Evolutionary conservation across 1,140 invertebrate species (phyloP), one percentile per base, ranked within the genome.

Genomic region (Solen grandis): DNA sequence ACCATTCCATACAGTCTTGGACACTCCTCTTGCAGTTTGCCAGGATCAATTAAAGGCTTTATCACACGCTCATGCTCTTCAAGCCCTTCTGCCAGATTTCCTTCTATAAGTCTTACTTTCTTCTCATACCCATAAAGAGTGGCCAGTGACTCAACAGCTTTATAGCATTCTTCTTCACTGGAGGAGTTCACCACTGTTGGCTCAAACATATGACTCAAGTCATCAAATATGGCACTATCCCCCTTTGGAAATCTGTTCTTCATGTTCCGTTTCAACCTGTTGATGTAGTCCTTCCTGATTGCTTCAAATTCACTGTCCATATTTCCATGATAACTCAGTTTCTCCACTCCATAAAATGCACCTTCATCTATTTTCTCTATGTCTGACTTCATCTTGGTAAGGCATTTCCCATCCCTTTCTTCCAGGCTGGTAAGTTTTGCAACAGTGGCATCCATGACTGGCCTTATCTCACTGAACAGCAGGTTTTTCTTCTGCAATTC

Each of bases 241-340:
- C 31, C 27, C 22, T 52, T 52, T 14, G 14, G 27, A 31, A 69
- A 69, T n/a, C 41, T 69, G 0, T 31, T 13, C 5, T 52, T 69
- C 4, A 69, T 69, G 54, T 69, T 69, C 41, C 54, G 50, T 52
- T 4, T 52, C 38, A 69, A 29, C 19, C 19, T 69, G 14, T 50
- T 69, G 14, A 52, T 5, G 14, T 52, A 50, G 4, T 50, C 41
- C 25, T 13, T 27, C 25, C 0, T 69, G 16, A 38, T 22, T 25
- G n/a, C 19, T 31, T 52, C 41, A 69, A 69, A 69, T 31, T 50
- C 13, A 2, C 3, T 52, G 13, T 69, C 25, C 50, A 50, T 35
- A 52, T 52, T 52, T n/a, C 31, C 27, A 10, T 52, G 4, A 36
- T 46, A 66, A 27, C 19, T 22, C 35, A 50, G 16, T 52, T 52